phyloP scores from a whole-genome alignment of 1,140 invertebrate species.

The Drosophila cardini region DNA sequence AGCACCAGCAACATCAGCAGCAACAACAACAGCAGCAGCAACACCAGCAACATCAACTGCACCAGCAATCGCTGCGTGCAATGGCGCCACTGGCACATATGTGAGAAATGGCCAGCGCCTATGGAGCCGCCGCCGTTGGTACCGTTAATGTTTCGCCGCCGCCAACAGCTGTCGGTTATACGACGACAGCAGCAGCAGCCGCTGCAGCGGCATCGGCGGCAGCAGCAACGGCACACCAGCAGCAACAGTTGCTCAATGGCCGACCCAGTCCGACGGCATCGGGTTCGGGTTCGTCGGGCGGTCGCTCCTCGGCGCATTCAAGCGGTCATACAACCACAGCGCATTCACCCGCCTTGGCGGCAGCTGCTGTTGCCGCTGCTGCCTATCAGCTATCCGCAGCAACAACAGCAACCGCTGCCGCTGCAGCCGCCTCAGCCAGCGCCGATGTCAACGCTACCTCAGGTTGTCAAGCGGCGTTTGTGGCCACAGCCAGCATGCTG shows the following conservation, averaged over 20 bases:
- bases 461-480: slow-evolving; percentile 51
- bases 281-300: slow-evolving; percentile 71
- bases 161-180: slow-evolving; percentile 44
- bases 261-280: slow-evolving; percentile 80
- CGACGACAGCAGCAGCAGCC: slow-evolving; percentile 47
- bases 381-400: slow-evolving; percentile 62
- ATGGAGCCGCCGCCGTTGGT: slow-evolving; percentile 67
- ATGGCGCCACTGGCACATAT: slow-evolving; percentile 91
- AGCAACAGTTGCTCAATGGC: slow-evolving; percentile 63
- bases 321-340: slow-evolving; percentile 67
- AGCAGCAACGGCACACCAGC: slow-evolving; percentile 54
- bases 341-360: slow-evolving; percentile 82
- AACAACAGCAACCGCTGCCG: slow-evolving; percentile 20
- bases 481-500: slow-evolving; percentile 75
- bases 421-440: slow-evolving; percentile 34
- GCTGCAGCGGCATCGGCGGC: slow-evolving; percentile 38
- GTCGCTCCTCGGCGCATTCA: slow-evolving; percentile 81
- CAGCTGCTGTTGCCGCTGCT: slow-evolving; percentile 51
- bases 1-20: slow-evolving; percentile 82
- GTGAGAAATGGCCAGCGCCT: slow-evolving; percentile 87
- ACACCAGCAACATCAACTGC: slow-evolving; percentile 85
- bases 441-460: slow-evolving; percentile 50
- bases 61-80: slow-evolving; percentile 87
- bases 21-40: slow-evolving; percentile 71
- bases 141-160: slow-evolving; percentile 56